These are phyloP conservation scores for Dipodomys merriami DNA, from an alignment of 2,113 vertebrate species.

Conservation along the genomic window DNA sequence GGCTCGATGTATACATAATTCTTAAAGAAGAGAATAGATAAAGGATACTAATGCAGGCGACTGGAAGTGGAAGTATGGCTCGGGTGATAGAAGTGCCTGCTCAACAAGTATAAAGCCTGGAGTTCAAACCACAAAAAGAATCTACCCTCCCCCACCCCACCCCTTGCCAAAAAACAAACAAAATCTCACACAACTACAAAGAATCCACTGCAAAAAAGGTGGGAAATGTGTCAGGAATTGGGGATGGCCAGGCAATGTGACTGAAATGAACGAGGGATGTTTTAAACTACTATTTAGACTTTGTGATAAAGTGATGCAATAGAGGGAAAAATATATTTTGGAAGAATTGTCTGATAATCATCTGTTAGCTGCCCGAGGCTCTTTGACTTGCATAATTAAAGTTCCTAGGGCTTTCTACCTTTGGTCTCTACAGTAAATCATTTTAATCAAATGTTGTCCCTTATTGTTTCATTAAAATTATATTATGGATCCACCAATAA, in stretches of 20 bases:
- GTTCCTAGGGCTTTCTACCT: constrained; percentile 61
- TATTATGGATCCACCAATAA: constrained; percentile 83
- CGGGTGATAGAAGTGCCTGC: too few relatives aligned
- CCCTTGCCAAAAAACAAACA: too few relatives aligned
- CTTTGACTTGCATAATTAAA: constrained; percentile 69
- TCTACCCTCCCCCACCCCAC: too few relatives aligned
- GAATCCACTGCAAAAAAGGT: background rate
- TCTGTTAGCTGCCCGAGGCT: constrained; percentile 54
- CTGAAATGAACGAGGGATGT: constrained; percentile 30
- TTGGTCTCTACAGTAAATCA: constrained; percentile 63
- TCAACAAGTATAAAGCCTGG: too few relatives aligned
- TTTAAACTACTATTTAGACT: constrained; percentile 56
- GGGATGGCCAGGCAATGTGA: background rate
- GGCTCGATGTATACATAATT: background rate
- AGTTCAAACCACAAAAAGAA: too few relatives aligned
- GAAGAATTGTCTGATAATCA: constrained; percentile 51
- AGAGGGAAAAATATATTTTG: constrained; percentile 42
- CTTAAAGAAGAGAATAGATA: constrained; percentile 37
- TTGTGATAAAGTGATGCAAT: constrained; percentile 66
- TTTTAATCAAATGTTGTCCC: constrained; percentile 79
- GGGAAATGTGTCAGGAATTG: background rate
- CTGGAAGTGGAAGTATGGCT: too few relatives aligned
- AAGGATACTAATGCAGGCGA: background rate
- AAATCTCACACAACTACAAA: too few relatives aligned
- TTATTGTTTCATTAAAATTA: constrained; percentile 80